phyloP scores from a whole-genome alignment of 2,797 vertebrate genomes.

The Nyctibius grandis region DNA sequence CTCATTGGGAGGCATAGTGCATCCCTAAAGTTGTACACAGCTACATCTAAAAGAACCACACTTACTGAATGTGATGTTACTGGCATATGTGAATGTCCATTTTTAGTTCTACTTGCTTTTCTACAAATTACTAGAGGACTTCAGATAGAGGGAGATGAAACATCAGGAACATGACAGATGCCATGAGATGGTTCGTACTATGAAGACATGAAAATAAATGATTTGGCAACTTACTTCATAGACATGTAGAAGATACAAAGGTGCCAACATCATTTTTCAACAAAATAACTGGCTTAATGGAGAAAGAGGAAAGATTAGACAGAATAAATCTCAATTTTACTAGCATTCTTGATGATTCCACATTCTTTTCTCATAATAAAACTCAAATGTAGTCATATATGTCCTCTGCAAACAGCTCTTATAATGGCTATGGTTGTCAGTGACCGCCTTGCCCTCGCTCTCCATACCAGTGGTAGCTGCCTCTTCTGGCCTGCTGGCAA shows the following conservation, averaged over 20 bases:
- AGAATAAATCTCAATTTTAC: background rate
- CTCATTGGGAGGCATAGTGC: background rate
- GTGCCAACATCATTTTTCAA: background rate
- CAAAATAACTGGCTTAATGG: background rate
- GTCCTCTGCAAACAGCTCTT: background rate
- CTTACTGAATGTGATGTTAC: background rate
- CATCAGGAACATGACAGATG: slow-evolving; percentile 1
- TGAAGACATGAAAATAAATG: background rate
- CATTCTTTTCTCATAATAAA: background rate
- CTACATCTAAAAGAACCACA: background rate
- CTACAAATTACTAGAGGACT: background rate
- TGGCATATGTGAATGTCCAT: background rate
- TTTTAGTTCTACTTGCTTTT: background rate
- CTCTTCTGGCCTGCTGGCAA: background rate
- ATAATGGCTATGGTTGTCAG: background rate
- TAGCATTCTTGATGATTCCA: background rate
- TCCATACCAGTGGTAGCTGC: background rate
- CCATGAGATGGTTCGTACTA: background rate
- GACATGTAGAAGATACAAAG: background rate
- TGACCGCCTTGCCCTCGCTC: background rate
- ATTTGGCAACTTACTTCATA: background rate
- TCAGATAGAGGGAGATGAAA: background rate
- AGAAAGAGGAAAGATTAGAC: background rate
- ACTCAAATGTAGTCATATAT: background rate
- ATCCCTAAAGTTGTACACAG: background rate